These are phyloP conservation scores for Dryomyza anilis DNA, from an alignment of 2,888 invertebrate genomes.

Conservation along the genomic window DNA sequence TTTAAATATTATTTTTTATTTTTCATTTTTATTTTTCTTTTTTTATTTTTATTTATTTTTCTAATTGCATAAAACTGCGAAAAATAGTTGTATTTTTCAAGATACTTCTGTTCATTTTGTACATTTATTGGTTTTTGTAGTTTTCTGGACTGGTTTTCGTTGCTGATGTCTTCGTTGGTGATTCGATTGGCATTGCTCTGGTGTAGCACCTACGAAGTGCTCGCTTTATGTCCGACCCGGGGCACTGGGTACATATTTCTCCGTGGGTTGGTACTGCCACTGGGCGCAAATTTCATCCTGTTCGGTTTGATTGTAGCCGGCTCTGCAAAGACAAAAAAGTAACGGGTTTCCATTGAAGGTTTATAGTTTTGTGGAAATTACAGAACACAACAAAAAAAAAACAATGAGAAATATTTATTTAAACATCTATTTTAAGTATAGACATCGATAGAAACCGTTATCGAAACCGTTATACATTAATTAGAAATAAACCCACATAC, in stretches of 20 bases:
- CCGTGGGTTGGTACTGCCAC: slow-evolving; percentile 69
- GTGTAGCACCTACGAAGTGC: too few relatives aligned
- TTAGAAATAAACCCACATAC: too few relatives aligned
- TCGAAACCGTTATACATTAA: too few relatives aligned
- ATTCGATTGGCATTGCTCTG: neutral
- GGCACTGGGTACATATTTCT: slow-evolving; percentile 66
- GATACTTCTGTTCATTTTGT: neutral
- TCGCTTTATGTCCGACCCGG: slow-evolving; percentile 46
- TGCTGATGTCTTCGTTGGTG: neutral
- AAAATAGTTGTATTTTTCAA: neutral
- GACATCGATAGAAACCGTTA: too few relatives aligned
- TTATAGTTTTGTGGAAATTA: too few relatives aligned
- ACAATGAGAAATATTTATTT: too few relatives aligned
- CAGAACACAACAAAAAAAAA: too few relatives aligned
- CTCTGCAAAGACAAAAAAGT: too few relatives aligned
- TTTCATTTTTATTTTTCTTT: neutral
- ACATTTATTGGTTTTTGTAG: neutral
- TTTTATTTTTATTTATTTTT: neutral
- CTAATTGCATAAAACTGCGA: slow-evolving; percentile 2
- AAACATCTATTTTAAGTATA: too few relatives aligned
- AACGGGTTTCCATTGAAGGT: too few relatives aligned
- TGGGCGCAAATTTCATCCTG: slow-evolving; percentile 67
- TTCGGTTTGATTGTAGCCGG: slow-evolving; percentile 67
- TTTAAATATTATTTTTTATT: neutral
- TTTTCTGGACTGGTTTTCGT: neutral